Evolutionary conservation across 1,140 invertebrate species (phyloP), one percentile per base, ranked within the genome.

Genomic region (Cydia fagiglandana): DNA sequence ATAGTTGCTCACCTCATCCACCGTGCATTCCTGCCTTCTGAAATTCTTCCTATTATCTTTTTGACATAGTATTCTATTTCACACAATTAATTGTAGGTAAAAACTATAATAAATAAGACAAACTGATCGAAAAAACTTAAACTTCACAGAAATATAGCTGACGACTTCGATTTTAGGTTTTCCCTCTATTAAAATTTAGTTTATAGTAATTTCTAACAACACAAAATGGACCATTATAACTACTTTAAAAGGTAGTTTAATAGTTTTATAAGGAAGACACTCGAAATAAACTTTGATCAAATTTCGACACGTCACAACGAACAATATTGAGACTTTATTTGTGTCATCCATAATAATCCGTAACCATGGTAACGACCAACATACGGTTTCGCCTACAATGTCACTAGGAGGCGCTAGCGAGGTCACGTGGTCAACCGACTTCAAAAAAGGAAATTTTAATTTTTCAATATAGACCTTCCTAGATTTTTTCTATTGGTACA

Each of bases 301-400:
- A 56, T 56, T 56, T 56, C 53, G 53, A 64, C 20, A 64, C 64
- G 64, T 64, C 64, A 64, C 56, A n/a, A 17, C 20, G 64, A 30
- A 64, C 9, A 30, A 30, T 64, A 64, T 30, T 64, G 28, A 30
- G 64, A 28, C 15, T 28, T 30, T 64, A 64, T 64, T 64, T 64
- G 64, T 64, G 28, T 64, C 64, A 64, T 64, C 64, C 28, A 64
- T 64, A 64, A 64, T 30, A 30, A 28, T 64, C 20, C 10, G 64
- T 64, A 9, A 30, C 64, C 64, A 64, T 64, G 24, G 64, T 15
- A 30, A 64, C 64, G 64, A 4, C 20, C 64, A 30, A 15, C 24
- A 24, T 13, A 30, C 9, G 20, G n/a, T 56, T 56, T 56, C 53
- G n/a, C n/a, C 15, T 5, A 15, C 15, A 17, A 17, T 17, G n/a